phyloP scores from a whole-genome alignment of 2,888 invertebrate genomes.

The Eupsilia transversa region DNA sequence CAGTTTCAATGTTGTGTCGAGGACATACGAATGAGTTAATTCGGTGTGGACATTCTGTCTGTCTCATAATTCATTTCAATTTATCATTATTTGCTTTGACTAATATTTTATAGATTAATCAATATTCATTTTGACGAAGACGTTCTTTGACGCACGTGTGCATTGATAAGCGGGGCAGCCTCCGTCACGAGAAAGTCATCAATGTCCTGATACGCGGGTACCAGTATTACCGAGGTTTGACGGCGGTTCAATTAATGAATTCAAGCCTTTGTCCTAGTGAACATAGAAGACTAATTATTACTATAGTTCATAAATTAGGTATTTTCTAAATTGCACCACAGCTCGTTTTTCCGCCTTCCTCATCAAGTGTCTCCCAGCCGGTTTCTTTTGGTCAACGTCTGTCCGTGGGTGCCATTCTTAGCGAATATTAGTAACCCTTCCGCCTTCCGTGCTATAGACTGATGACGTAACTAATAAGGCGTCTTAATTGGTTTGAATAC shows the following conservation, averaged over 20 bases:
- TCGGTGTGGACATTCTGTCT: conserved; percentile 32
- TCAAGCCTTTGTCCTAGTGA: neutral
- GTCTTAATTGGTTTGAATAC: neutral
- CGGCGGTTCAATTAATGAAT: neutral
- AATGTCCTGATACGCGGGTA: neutral
- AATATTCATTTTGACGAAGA: conserved; percentile 15
- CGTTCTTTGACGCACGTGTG: neutral
- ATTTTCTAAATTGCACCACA: neutral
- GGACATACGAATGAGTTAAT: conserved; percentile 43
- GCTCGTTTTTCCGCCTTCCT: neutral
- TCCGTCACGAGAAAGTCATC: neutral
- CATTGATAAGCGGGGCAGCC: conserved; percentile 6
- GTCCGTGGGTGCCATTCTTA: conserved; percentile 2
- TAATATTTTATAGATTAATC: neutral
- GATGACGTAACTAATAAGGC: neutral
- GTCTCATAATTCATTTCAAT: conserved; percentile 25
- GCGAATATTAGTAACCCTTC: neutral
- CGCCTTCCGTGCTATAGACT: neutral
- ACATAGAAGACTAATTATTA: neutral
- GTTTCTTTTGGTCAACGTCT: neutral
- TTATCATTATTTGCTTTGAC: neutral
- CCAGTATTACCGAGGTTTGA: neutral
- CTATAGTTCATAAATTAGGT: neutral
- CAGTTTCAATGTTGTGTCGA: conserved; percentile 58
- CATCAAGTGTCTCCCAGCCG: neutral